Conservation (phyloP, 2,888 invertebrate genomes). For the Julus scandinavius region DNA sequence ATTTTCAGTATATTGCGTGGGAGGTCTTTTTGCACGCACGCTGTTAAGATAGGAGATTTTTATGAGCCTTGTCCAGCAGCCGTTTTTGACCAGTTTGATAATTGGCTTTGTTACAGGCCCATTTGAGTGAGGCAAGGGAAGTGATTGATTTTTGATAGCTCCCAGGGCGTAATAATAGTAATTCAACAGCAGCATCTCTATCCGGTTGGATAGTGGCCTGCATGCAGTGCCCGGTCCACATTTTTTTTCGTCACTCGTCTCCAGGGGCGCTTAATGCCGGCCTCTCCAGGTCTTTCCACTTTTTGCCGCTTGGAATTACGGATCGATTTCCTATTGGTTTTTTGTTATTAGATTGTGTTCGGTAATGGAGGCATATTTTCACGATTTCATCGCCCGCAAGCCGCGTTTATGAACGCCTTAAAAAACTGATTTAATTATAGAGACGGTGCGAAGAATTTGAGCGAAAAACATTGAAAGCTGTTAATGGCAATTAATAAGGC, state of each 20-base stretch:
- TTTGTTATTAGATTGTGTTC: neutral
- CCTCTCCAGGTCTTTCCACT: neutral
- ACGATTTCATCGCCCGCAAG: neutral
- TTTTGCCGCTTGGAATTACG: neutral
- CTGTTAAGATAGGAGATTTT: neutral
- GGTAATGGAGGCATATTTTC: slow-evolving; percentile 16
- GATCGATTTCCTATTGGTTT: slow-evolving; percentile 18
- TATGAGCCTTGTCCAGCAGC: neutral
- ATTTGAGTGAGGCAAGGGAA: neutral
- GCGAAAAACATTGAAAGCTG: neutral
- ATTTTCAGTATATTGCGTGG: neutral
- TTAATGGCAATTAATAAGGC: slow-evolving; percentile 39
- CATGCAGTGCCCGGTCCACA: neutral
- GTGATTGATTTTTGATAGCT: slow-evolving; percentile 34
- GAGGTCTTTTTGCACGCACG: neutral
- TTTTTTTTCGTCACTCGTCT: neutral
- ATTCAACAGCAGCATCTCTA: neutral
- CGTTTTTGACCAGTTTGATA: slow-evolving; percentile 13
- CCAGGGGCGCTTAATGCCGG: neutral
- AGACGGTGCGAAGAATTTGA: slow-evolving; percentile 23
- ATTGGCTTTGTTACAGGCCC: neutral
- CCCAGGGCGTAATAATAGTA: neutral
- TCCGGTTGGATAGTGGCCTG: neutral
- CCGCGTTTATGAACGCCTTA: slow-evolving; percentile 2
- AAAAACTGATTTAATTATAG: slow-evolving; percentile 14